Evolutionary conservation across 2,888 invertebrate species (phyloP).

Genomic region (Gortyna flavago): DNA sequence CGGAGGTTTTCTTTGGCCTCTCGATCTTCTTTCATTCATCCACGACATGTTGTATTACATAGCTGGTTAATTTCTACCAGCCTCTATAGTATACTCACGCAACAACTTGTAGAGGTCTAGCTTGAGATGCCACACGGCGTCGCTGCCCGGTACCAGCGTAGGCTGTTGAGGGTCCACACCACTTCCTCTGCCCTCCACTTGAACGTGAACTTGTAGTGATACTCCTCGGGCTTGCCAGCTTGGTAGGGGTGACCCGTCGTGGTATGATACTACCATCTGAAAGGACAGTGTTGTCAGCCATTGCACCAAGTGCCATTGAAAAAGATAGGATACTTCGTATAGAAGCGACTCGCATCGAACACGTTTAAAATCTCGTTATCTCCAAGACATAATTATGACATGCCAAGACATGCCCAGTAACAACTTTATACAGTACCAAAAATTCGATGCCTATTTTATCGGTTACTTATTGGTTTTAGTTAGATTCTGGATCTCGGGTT

Average conservation of each 20-base stretch:
- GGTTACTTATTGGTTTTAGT: neutral
- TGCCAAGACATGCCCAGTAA: neutral
- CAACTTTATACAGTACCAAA: neutral
- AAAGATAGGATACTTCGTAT: neutral
- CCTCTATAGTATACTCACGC: constrained; percentile 78
- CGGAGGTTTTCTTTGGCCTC: too few relatives aligned
- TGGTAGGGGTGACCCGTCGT: constrained; percentile 96
- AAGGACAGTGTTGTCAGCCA: rapidly evolving
- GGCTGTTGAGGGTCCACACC: constrained; percentile 91
- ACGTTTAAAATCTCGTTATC: neutral
- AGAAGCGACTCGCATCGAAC: neutral
- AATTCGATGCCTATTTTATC: neutral
- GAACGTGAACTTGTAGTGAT: constrained; percentile 91
- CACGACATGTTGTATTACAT: too few relatives aligned
- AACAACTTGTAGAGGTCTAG: constrained; percentile 92
- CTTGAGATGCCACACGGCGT: constrained; percentile 95
- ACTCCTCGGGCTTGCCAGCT: constrained; percentile 91
- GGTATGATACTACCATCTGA: constrained; percentile 96
- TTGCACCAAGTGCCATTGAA: neutral
- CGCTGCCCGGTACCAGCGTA: constrained; percentile 91
- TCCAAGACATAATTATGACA: neutral
- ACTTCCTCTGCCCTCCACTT: constrained; percentile 91
- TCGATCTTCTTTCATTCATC: too few relatives aligned
- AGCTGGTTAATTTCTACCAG: neutral
- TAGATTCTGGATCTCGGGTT: neutral